Percentiles rank a stretch among this genome's conserved stretches.
Evolutionary conservation across 2,888 invertebrate genomes (phyloP).

Genomic region (Drosophila nigritarsus): DNA sequence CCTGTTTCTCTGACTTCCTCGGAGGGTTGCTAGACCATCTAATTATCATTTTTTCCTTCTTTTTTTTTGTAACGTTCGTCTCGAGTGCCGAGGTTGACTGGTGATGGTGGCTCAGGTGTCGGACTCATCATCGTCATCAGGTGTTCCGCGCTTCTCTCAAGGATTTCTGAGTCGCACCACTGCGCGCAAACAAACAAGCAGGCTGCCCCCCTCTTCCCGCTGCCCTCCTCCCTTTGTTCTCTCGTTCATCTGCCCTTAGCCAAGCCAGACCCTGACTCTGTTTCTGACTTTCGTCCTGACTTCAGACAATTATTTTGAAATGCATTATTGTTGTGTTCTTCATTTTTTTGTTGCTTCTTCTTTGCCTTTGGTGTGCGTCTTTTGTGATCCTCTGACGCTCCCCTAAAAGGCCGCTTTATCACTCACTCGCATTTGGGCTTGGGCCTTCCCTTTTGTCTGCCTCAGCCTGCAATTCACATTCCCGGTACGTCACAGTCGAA

Average conservation of each 20-base stretch:
- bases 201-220: neutral
- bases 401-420: slow-evolving; percentile 58
- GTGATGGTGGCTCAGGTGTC: slow-evolving; percentile 59
- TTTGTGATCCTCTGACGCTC: slow-evolving; percentile 65
- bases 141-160: slow-evolving; percentile 57
- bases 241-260: slow-evolving; percentile 2
- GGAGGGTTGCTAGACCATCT: slow-evolving; percentile 76
- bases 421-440: slow-evolving; percentile 24
- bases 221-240: slow-evolving; percentile 40
- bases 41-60: slow-evolving; percentile 65
- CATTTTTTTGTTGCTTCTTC: slow-evolving; percentile 7
- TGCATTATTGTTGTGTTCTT: slow-evolving; percentile 54
- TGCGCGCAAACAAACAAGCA: slow-evolving; percentile 54
- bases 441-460: slow-evolving; percentile 18
- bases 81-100: slow-evolving; percentile 26
- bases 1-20: slow-evolving; percentile 26
- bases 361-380: slow-evolving; percentile 28
- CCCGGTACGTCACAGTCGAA: slow-evolving; percentile 71
- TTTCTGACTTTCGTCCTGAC: slow-evolving; percentile 55
- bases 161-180: slow-evolving; percentile 70
- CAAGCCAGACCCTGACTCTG: slow-evolving; percentile 21
- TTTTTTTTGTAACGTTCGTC: slow-evolving; percentile 31
- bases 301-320: slow-evolving; percentile 57
- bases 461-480: slow-evolving; percentile 48
- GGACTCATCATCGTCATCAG: slow-evolving; percentile 51